Conservation (phyloP, 2,888 invertebrate genomes). For the Drosophila melanosoma region DNA sequence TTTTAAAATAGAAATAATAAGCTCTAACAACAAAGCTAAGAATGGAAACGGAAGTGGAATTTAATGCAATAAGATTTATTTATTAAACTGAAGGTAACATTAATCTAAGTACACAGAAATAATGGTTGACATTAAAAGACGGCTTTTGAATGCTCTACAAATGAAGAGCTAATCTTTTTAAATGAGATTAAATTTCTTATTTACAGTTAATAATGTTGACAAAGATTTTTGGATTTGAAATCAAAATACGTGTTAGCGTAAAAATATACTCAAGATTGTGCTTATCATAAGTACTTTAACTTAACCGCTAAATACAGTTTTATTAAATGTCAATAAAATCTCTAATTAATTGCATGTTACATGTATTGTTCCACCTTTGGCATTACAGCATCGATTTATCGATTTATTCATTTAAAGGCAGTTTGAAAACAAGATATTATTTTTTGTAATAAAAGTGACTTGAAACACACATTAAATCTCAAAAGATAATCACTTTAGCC, state of each 20-base stretch:
- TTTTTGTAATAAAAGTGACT: neutral
- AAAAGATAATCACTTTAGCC: neutral
- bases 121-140: slow-evolving; percentile 31
- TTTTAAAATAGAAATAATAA: slow-evolving; percentile 21
- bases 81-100: slow-evolving; percentile 66
- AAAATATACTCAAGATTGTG: neutral
- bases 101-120: slow-evolving; percentile 44
- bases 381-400: neutral
- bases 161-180: too few relatives aligned
- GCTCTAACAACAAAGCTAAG: slow-evolving; percentile 37
- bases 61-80: slow-evolving; percentile 59
- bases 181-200: neutral
- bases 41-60: slow-evolving; percentile 67
- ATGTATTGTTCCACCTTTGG: neutral
- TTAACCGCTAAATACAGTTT: neutral
- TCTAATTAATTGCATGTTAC: neutral
- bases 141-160: slow-evolving; percentile 44
- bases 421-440: neutral
- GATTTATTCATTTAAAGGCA: neutral
- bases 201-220: neutral
- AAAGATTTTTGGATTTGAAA: neutral
- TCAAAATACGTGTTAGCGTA: too few relatives aligned
- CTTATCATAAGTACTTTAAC: neutral
- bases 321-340: neutral
- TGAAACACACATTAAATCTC: neutral